phyloP scores from a whole-genome alignment of 2,888 invertebrate genomes.

The Caenorhabditis sp. region DNA sequence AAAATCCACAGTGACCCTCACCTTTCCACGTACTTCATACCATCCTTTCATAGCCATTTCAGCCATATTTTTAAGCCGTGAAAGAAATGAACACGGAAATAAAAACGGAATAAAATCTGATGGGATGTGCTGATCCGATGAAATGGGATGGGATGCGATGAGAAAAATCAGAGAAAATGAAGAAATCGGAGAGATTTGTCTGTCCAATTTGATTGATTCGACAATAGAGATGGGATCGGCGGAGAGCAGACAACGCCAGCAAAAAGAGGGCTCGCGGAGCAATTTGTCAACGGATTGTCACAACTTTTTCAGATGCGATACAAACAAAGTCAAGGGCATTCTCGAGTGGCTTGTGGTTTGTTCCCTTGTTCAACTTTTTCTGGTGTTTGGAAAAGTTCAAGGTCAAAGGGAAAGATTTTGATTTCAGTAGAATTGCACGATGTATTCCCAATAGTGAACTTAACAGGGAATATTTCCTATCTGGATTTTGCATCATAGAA shows the following conservation, averaged over 20 bases:
- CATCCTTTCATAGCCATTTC: conserved; percentile 15
- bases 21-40: background rate
- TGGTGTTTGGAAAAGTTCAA: background rate
- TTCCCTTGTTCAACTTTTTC: background rate
- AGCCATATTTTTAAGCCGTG: background rate
- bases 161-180: background rate
- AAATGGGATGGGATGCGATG: background rate
- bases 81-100: background rate
- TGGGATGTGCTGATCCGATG: background rate
- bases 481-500: too few species aligned
- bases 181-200: background rate
- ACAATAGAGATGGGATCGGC: background rate
- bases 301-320: background rate
- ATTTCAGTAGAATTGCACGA: background rate
- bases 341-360: background rate
- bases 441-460: too few species aligned
- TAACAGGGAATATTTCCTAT: too few species aligned
- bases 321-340: background rate
- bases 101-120: background rate
- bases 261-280: background rate
- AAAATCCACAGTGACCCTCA: background rate
- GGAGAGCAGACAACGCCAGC: too few species aligned
- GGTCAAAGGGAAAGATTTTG: too few species aligned
- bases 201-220: conserved; percentile 3
- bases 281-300: conserved; percentile 14